Evolutionary conservation across 2,888 invertebrate species (phyloP).

Genomic region (Luperina nickerlii): DNA sequence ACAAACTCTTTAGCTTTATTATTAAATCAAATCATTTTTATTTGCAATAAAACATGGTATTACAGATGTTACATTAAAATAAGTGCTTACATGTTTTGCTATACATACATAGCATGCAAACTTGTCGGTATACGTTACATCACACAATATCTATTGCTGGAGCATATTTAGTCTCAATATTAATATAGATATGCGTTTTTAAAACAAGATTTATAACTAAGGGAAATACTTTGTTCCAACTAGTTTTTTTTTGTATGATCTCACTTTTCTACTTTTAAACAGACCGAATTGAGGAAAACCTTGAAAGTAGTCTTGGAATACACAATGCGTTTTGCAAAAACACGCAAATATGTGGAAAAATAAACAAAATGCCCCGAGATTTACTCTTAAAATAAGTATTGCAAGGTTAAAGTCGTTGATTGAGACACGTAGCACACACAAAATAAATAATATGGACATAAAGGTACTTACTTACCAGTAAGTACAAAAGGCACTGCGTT

Average conservation of each 20-base stretch:
- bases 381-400: neutral
- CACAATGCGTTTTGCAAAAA: slow-evolving; percentile 9
- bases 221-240: neutral
- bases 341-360: neutral
- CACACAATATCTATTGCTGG: too few relatives aligned
- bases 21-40: too few relatives aligned
- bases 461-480: neutral
- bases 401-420: slow-evolving; percentile 11
- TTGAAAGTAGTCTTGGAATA: slow-evolving; percentile 25
- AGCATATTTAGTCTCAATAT: too few relatives aligned
- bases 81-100: too few relatives aligned
- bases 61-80: too few relatives aligned
- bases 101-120: too few relatives aligned
- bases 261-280: slow-evolving; percentile 15
- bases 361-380: neutral
- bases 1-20: neutral
- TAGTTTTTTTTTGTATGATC: neutral
- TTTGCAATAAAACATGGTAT: too few relatives aligned
- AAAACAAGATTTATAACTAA: neutral
- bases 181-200: neutral
- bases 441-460: neutral
- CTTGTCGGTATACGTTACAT: too few relatives aligned
- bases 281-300: slow-evolving; percentile 15
- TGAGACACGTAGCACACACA: slow-evolving; percentile 1
- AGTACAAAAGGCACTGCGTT: neutral